A percentile compares a stretch with the other conserved stretches of the same genome.
phyloP scores from a whole-genome alignment of 2,113 vertebrate species.

The Tamias sibiricus region DNA sequence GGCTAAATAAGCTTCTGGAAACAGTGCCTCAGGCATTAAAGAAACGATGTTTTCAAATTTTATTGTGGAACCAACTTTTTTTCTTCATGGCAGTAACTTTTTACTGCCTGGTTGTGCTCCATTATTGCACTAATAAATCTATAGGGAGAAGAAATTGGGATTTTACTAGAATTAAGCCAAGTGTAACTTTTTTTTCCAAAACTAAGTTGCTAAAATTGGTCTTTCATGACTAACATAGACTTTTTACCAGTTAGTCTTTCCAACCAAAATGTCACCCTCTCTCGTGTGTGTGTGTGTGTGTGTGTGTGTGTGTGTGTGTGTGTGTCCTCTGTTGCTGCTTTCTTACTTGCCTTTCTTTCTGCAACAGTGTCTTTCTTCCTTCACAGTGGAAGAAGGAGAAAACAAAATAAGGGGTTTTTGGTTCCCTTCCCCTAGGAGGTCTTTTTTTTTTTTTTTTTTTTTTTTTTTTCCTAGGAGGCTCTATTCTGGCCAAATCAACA shows the following conservation, averaged over 20 bases:
- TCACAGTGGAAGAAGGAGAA: not conserved
- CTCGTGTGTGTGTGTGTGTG: not conserved
- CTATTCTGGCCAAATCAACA: not conserved
- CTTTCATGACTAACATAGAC: not conserved
- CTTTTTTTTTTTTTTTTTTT: too few relatives aligned
- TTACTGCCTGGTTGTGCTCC: constrained; percentile 43
- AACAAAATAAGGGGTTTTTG: not conserved
- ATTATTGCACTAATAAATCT: constrained; percentile 58
- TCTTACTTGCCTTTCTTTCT: not conserved
- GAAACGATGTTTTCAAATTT: constrained; percentile 56
- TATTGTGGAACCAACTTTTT: constrained; percentile 23
- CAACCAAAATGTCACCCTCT: not conserved
- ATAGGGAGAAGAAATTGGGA: not conserved
- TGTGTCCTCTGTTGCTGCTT: not conserved
- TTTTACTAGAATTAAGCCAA: constrained; percentile 29
- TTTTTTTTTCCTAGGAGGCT: not conserved
- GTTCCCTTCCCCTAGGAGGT: not conserved
- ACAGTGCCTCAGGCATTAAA: not conserved
- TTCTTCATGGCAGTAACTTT: constrained; percentile 54
- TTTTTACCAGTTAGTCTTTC: constrained; percentile 16
- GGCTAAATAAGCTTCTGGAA: constrained; percentile 46
- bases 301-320: not conserved
- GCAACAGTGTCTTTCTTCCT: not conserved
- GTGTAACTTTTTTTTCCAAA: not conserved
- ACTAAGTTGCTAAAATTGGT: not conserved